Base-by-base conservation (phyloP, 1,140 invertebrate species). In the Drosophila serrata region DNA sequence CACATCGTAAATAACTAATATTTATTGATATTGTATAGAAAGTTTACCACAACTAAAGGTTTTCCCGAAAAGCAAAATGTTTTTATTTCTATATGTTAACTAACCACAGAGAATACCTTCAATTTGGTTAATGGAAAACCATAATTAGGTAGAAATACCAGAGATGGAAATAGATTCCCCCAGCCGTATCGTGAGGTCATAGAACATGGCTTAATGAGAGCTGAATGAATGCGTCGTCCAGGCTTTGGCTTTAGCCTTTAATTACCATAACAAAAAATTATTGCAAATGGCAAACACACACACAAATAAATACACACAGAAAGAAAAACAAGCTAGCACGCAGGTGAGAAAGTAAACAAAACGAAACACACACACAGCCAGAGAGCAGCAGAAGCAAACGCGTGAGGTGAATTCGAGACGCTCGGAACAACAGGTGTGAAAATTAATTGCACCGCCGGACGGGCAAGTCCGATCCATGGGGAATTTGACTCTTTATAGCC, bases 341-440 rank as follows among this genome's bases (percentile, higher is more conserved):
- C 49, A 70, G 82, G 63, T 88, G 82, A 77, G 67, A 87, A 88
- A 88, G 75, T 76, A 86, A 90, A 90, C 84, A 87, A 58, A 73
- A 63, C 43, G 29, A 69, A 29, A 37, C 19, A 43, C 19, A 43
- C 27, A 45, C 19, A 43, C 27, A 45, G 19, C 35, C 27, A 37
- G 27, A 43, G 33, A 55, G 31, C 27, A 57, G 17, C 27, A 42
- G 43, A n/a, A 69, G 19, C 51, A 72, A 72, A 48, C 33, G 65
- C 75, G 63, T 70, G 75, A 43, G 59, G 59, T 59, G 74, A 82
- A 59, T 70, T 81, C 48, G 33, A 77, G 56, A 45, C 72, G 55
- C 24, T 53, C 22, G 19, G n/a, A 40, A 35, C 61, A 68, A 86
- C 82, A 86, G 82, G 82, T 86, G 79, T 82, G 80, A 79, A 67